Evolutionary conservation across 2,113 vertebrate species (phyloP).

Genomic region (Gopherus flavomarginatus): DNA sequence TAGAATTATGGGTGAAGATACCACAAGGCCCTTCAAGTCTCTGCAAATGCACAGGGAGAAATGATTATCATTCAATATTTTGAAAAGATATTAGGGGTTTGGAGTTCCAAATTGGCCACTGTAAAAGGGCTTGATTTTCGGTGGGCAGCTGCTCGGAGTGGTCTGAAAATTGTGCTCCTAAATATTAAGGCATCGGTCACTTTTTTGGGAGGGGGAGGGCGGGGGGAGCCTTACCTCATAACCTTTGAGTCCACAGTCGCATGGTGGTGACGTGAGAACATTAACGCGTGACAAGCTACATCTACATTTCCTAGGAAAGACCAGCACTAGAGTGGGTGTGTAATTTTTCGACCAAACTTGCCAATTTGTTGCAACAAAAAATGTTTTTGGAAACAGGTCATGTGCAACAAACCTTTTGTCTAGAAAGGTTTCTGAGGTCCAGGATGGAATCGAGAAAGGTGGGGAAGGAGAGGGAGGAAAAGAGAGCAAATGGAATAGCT

Average conservation of each 20-base stretch:
- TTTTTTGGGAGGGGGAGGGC: not conserved
- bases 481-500: no score
- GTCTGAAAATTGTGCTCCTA: not conserved
- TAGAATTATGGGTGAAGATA: not conserved
- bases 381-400: no score
- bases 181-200: not conserved
- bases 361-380: no score
- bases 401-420: no score
- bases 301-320: no score
- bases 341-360: no score
- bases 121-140: not conserved
- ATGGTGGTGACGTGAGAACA: not conserved
- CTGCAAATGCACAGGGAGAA: not conserved
- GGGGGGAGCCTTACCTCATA: not conserved
- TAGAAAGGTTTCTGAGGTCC: no score
- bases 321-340: no score
- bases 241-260: not conserved
- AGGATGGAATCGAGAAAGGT: no score
- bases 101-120: not conserved
- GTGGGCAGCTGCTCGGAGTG: no score
- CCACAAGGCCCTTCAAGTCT: not conserved
- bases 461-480: no score
- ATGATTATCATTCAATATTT: not conserved
- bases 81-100: not conserved
- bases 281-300: no score